Evolutionary conservation across 1,140 invertebrate genomes (phyloP), one percentile per base, ranked within the genome.

Genomic region (Probaryconus sp.): DNA sequence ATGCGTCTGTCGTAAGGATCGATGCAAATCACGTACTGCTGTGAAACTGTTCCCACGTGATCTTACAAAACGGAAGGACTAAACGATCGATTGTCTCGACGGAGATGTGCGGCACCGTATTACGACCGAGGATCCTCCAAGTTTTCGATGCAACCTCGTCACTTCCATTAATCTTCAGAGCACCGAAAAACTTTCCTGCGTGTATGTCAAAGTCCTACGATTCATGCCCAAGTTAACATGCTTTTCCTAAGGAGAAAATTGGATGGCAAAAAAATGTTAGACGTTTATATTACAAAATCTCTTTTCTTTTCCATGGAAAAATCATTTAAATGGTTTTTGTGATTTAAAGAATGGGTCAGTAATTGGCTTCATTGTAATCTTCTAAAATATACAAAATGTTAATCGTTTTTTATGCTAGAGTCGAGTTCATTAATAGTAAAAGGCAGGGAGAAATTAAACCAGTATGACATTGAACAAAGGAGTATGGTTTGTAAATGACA

Each of bases 21-120:
- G 42, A 79, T 81, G 78, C 73, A 78, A 82, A 81, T 82, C 79
- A 78, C 65, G 79, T 77, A 73, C 73, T 30, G 28, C 51, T 40
- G 47, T 35, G 45, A 67, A 71, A 61, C 47, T 60, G 38, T 26
- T 51, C 26, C 33, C 42, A 55, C 70, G 40, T 55, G 26, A 56
- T 63, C 40, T 31, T 31, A 2, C 2, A 28, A 5, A 51, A 20
- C n/a, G 31, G 35, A 55, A 55, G 38, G n/a, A 60, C 42, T 60
- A 51, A 64, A 60, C 65, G 74, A 72, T 77, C 69, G 69, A 77
- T 70, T 70, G 65, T 75, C 53, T 69, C 60, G 37, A 21, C 43
- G 43, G 3, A 58, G 63, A 40, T 51, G 40, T 42, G 56, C 42
- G 21, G 35, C 38, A 24, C 9, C 37, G 74, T 74, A 61, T 48